Evolutionary conservation across 2,797 vertebrate species (phyloP), one percentile per base, ranked within the genome.

Genomic region (Pipistrellus kuhlii): DNA sequence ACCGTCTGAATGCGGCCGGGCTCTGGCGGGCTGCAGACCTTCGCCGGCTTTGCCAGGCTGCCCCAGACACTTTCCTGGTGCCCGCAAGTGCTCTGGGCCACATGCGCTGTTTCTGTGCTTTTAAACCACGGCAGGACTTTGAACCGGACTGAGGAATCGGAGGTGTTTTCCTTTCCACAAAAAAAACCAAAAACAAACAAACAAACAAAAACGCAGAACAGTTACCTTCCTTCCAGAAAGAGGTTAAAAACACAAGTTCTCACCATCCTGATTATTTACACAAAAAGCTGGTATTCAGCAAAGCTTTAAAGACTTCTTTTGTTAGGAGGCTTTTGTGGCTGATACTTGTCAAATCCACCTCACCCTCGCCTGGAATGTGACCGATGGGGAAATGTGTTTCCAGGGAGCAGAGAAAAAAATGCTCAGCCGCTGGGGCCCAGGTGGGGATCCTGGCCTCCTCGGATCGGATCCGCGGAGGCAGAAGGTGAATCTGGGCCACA

Each of bases 261-360:
- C n/a, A 48, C 10, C 6, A 78, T 53, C 10, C 5, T 44, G 76
- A 90, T 94, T 51, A 96, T 85, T 92, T 96, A 72, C 84, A 78
- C 84, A 82, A 93, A 96, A 96, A 64, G 82, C 38, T 78, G 83
- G 18, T 68, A 12, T 2, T 3, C 75, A 75, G 46, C 94, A 77
- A 87, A 92, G 92, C 94, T 72, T 11, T 92, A 53, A 96, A 93
- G 76, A 77, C 41, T 85, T 62, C 82, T 96, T 97, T 96, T 95
- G 92, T 94, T 77, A 87, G 64, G 66, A 64, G 83, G 96, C 85
- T 85, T 96, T 96, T 95, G 90, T 57, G 6, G 62, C 87, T 94
- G 77, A 89, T 38, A 81, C 91, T 97, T 96, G 75, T 92, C 94
- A 98, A 97, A 94, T 72, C 94, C n/a, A 95, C 95, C 91, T 92